These are phyloP conservation scores for Eulemur rufifrons DNA, from an alignment of 2,113 vertebrate species.

Conservation along the genomic window DNA sequence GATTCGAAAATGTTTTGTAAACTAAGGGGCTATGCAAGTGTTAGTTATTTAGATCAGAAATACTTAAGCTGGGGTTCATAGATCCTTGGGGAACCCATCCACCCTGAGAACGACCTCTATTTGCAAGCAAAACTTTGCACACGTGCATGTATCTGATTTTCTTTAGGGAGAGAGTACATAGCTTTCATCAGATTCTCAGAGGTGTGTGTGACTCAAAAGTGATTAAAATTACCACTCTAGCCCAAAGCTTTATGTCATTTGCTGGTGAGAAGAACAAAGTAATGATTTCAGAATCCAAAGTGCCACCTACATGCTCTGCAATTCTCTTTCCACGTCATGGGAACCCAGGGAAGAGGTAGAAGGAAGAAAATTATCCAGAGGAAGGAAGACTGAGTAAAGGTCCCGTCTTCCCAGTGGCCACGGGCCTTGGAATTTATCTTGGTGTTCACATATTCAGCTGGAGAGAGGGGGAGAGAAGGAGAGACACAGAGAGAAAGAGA, in stretches of 20 bases:
- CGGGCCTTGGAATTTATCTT: conserved; percentile 3
- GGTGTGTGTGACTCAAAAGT: conserved; percentile 48
- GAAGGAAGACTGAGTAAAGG: not conserved
- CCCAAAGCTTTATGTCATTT: not conserved
- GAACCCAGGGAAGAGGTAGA: not conserved
- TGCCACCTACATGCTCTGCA: not conserved
- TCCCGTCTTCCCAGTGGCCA: not conserved
- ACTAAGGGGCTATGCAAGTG: not conserved
- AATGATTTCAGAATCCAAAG: not conserved
- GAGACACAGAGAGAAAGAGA: not conserved
- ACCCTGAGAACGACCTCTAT: not conserved
- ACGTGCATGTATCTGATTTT: not conserved
- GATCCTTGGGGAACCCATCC: not conserved
- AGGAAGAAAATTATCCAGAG: not conserved
- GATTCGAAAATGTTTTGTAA: not conserved
- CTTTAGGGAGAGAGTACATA: not conserved
- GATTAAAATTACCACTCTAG: not conserved
- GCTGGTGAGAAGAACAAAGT: conserved; percentile 11
- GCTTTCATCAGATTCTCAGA: conserved; percentile 24
- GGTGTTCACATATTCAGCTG: not conserved
- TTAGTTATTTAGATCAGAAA: not conserved
- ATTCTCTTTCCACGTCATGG: not conserved
- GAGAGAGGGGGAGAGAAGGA: not conserved
- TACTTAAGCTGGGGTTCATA: not conserved
- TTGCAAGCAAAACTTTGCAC: not conserved